Conservation (phyloP, 2,888 invertebrate genomes). For the Heliconius erato region DNA sequence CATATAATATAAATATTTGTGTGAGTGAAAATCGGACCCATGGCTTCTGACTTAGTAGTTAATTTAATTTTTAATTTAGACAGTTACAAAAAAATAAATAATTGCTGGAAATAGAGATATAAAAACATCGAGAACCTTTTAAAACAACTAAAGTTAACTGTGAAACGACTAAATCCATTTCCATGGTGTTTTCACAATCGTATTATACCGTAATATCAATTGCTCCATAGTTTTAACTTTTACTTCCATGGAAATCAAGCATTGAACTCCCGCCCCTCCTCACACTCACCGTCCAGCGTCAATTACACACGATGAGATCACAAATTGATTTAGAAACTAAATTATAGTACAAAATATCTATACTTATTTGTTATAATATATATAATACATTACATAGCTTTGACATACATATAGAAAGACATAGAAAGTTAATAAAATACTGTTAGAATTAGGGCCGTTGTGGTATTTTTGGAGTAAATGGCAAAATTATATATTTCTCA, state of each 20-base stretch:
- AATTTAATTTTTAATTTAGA: no score
- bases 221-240: slow-evolving; percentile 3
- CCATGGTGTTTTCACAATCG: slow-evolving; percentile 19
- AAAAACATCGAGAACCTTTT: neutral
- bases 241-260: neutral
- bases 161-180: neutral
- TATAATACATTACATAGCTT: neutral
- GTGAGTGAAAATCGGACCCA: no score
- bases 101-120: neutral
- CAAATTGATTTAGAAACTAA: slow-evolving; percentile 56
- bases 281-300: slow-evolving; percentile 62
- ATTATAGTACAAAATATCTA: slow-evolving; percentile 24
- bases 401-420: neutral
- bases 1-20: no score
- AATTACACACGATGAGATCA: slow-evolving; percentile 79
- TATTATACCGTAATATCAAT: slow-evolving; percentile 10
- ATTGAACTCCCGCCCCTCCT: slow-evolving; percentile 47
- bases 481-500: no score
- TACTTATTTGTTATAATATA: neutral
- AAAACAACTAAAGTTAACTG: neutral
- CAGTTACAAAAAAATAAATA: no score
- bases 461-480: neutral
- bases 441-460: neutral
- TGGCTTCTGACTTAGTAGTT: no score
- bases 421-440: slow-evolving; percentile 10